Base-by-base conservation (phyloP, 2,888 invertebrate genomes). In the Chironomus tentans region DNA sequence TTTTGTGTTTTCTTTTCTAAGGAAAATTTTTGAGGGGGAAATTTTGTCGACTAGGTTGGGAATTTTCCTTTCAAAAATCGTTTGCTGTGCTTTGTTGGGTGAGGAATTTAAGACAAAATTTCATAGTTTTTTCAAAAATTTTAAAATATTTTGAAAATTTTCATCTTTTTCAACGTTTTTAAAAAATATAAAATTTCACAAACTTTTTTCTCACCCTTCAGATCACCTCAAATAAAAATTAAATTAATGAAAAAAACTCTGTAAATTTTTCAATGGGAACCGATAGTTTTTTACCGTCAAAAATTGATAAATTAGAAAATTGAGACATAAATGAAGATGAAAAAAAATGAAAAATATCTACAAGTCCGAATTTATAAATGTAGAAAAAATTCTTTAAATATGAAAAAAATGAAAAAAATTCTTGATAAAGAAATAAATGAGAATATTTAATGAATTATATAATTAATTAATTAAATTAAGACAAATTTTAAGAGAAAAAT, bases 301-400 rank as follows among this genome's bases (percentile, higher is more conserved):
- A 47, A 48, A 69, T 10, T 38, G 38, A 38, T 38, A 38, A 38
- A 38, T 38, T 38, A 38, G 38, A 38, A 38, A 38, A 38, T 5
- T 28, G 47, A 47, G 18, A 68, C 46, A 71, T 24, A 50, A 12
- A 18, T 70, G 70, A 48, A 56, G 15, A 56, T 15, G 28, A 78
- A 78, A 78, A 78, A 75, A 56, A 38, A 38, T 38, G 38, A 38
- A 77, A 75, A 76, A 75, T 74, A 74, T 77, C 65, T 65, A 77
- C 79, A 79, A 79, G 80, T 79, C 80, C 80, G 80, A 80, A 80
- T 80, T 80, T 80, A 80, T 79, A 79, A 79, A 78, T 79, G 79
- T 80, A 80, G 79, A 48, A n/a, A 68, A 65, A 74, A 65, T n/a
- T 62, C 61, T 62, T 15, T 18, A 73, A 46, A 73, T 65, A 15